phyloP scores from a whole-genome alignment of 2,797 vertebrate species.

The Fundulus diaphanus region DNA sequence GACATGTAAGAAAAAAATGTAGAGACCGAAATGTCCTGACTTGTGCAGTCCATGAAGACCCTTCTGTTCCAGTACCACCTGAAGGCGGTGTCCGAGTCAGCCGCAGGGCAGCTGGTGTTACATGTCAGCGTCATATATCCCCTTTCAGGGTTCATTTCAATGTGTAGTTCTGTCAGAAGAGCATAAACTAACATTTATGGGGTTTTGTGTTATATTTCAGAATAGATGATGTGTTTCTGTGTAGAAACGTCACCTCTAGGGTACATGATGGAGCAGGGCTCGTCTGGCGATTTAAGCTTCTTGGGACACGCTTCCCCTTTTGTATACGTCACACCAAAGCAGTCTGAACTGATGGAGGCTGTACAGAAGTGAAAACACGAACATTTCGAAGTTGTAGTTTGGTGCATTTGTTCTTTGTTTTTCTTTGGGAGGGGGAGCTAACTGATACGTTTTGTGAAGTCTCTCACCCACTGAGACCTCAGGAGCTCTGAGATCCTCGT shows the following conservation, averaged over 20 bases:
- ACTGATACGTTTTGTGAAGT: background rate
- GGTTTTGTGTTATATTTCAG: background rate
- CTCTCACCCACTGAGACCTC: slow-evolving; percentile 48
- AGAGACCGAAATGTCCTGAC: background rate
- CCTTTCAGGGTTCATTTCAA: background rate
- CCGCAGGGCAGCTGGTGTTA: slow-evolving; percentile 14
- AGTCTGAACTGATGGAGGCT: slow-evolving; percentile 36
- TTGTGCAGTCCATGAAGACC: background rate
- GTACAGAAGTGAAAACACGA: background rate
- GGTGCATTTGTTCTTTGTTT: background rate
- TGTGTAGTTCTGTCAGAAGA: slow-evolving; percentile 10
- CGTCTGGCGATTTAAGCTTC: background rate
- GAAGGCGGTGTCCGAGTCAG: slow-evolving; percentile 11
- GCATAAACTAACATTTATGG: background rate
- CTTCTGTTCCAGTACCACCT: slow-evolving; percentile 9
- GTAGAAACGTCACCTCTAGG: slow-evolving; percentile 32
- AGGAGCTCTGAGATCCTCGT: slow-evolving; percentile 33
- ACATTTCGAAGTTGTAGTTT: background rate
- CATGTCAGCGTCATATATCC: background rate
- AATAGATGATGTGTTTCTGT: background rate
- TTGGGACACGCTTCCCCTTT: slow-evolving; percentile 18
- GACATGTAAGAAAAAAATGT: rapidly evolving
- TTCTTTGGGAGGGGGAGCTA: too few relatives aligned
- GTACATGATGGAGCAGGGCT: slow-evolving; percentile 43
- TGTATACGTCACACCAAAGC: slow-evolving; percentile 29